Evolutionary conservation across 2,888 invertebrate genomes (phyloP).

Genomic region (Barypeithes pellucidus): DNA sequence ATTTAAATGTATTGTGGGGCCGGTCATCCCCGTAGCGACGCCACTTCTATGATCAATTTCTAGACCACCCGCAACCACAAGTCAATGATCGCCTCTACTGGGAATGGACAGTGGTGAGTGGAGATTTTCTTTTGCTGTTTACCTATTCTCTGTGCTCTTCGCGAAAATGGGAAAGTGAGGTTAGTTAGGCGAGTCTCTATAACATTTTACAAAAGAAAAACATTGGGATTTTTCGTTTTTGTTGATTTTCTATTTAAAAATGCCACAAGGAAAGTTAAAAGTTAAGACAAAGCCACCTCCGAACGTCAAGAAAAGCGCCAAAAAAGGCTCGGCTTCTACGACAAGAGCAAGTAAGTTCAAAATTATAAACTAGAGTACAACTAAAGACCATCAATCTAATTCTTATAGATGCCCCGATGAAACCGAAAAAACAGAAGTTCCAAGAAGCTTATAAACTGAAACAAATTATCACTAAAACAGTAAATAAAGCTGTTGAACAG

Average conservation of each 20-base stretch:
- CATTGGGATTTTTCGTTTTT: neutral
- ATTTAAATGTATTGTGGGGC: no score
- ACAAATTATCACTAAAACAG: slow-evolving; percentile 78
- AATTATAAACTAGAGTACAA: neutral
- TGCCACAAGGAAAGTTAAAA: slow-evolving; percentile 82
- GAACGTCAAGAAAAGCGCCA: slow-evolving; percentile 71
- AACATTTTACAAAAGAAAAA: neutral
- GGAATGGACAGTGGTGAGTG: no score
- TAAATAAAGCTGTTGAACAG: slow-evolving; percentile 80
- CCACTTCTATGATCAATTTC: no score
- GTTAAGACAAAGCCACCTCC: slow-evolving; percentile 77
- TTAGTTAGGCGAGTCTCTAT: neutral
- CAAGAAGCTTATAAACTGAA: slow-evolving; percentile 78
- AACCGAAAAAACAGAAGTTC: slow-evolving; percentile 75
- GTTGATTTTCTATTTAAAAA: slow-evolving; percentile 62
- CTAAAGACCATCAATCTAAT: neutral
- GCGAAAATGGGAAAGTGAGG: neutral
- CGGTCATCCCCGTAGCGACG: no score
- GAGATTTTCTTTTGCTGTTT: no score
- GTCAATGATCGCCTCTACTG: no score
- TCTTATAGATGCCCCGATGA: slow-evolving; percentile 76
- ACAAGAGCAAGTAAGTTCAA: slow-evolving; percentile 75
- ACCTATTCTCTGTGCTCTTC: no score
- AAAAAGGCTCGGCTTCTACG: slow-evolving; percentile 74
- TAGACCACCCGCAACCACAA: no score